Percentiles rank a stretch among this genome's conserved stretches.
Conservation (phyloP, 2,113 vertebrate genomes). For the Burhinus bistriatus region DNA sequence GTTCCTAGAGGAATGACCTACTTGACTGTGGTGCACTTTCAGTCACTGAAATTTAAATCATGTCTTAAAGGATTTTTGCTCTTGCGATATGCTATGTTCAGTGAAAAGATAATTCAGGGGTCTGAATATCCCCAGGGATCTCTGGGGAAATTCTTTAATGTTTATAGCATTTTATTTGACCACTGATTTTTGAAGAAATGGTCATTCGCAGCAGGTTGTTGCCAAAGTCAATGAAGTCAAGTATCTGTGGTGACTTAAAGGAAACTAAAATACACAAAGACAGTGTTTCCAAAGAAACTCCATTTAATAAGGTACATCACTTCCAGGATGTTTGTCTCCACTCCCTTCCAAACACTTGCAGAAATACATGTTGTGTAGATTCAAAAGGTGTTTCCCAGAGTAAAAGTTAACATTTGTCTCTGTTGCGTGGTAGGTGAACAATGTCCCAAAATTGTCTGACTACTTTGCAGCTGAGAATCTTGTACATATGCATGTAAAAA, state of each 20-base stretch:
- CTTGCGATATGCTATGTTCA: not conserved
- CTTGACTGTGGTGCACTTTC: not conserved
- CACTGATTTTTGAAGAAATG: not conserved
- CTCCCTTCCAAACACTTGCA: not conserved
- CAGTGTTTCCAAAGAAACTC: not conserved
- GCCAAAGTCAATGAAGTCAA: not conserved
- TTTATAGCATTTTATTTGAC: not conserved
- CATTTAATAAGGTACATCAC: not conserved
- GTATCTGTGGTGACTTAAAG: not conserved
- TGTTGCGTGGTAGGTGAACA: not conserved
- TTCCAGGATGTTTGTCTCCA: not conserved
- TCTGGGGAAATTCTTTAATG: not conserved
- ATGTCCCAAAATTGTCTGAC: accelerated
- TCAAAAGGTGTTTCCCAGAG: not conserved
- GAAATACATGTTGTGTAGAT: not conserved
- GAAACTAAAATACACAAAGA: not conserved
- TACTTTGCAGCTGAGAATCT: not conserved
- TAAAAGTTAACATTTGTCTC: not conserved
- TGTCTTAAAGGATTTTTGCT: not conserved
- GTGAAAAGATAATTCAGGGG: not conserved
- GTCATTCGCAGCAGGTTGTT: not conserved
- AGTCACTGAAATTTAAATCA: not conserved
- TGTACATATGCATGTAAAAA: not conserved
- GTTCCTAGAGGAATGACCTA: not conserved
- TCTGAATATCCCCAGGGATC: not conserved